Evolutionary conservation across 2,888 invertebrate genomes (phyloP).

Genomic region (Megamerina dolium): DNA sequence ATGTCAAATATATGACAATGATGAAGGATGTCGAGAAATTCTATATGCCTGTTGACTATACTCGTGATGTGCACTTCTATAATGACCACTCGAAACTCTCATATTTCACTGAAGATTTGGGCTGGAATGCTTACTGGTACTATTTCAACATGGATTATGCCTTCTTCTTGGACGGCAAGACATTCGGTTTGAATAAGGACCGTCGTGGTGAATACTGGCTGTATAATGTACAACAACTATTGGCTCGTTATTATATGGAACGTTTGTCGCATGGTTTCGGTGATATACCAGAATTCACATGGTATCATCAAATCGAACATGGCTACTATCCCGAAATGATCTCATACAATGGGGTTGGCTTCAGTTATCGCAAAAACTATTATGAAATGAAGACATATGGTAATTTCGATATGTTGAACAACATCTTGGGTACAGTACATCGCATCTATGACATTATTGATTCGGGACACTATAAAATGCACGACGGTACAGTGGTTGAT

Average conservation of each 20-base stretch:
- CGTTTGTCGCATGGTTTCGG: constrained; percentile 62
- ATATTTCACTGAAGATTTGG: constrained; percentile 68
- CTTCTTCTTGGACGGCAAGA: no score
- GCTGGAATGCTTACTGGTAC: constrained; percentile 57
- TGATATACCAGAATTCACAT: constrained; percentile 56
- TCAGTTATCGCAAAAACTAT: constrained; percentile 56
- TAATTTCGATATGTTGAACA: constrained; percentile 29
- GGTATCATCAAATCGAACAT: constrained; percentile 51
- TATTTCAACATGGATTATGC: no score
- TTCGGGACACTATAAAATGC: constrained; percentile 43
- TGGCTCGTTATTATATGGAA: constrained; percentile 69
- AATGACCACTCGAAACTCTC: constrained; percentile 54
- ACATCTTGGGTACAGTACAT: constrained; percentile 31
- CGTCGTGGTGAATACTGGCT: no score
- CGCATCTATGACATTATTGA: constrained; percentile 51
- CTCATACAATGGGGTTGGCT: constrained; percentile 59
- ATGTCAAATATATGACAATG: constrained; percentile 21
- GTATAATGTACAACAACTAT: no score
- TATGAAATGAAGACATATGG: constrained; percentile 50
- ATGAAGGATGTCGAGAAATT: constrained; percentile 26
- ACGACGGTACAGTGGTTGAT: constrained; percentile 29
- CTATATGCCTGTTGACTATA: constrained; percentile 53
- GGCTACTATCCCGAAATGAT: constrained; percentile 60
- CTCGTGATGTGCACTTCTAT: constrained; percentile 48
- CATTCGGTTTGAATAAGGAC: constrained; percentile 52